phyloP scores from a whole-genome alignment of 2,888 invertebrate genomes.

The Loripinus fragilis region DNA sequence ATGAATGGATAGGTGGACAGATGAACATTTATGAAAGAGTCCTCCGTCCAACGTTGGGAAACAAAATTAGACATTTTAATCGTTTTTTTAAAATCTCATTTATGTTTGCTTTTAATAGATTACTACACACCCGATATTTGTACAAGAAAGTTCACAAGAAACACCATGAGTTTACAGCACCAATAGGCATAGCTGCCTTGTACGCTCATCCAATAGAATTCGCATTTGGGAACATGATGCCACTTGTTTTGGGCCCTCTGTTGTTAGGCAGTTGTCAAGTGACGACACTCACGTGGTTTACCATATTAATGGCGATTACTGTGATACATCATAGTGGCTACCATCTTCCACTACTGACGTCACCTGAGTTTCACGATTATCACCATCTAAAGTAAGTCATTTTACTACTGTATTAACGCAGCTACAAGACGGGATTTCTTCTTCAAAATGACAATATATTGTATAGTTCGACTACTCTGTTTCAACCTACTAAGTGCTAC shows the following conservation, averaged over 20 bases:
- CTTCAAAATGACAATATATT: too few species aligned
- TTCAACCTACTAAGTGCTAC: too few species aligned
- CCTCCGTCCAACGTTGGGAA: too few species aligned
- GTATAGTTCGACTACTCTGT: too few species aligned
- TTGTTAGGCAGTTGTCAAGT: conserved; percentile 86
- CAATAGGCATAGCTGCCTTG: conserved; percentile 91
- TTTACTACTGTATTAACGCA: too few species aligned
- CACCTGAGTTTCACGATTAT: conserved; percentile 93
- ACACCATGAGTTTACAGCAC: conserved; percentile 95
- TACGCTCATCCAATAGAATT: conserved; percentile 92
- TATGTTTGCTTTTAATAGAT: conserved; percentile 83
- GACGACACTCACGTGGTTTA: conserved; percentile 88
- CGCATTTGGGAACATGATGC: conserved; percentile 90
- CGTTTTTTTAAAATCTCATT: too few species aligned
- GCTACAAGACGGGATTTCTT: too few species aligned
- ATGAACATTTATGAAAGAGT: too few species aligned
- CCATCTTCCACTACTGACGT: conserved; percentile 92
- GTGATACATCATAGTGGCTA: conserved; percentile 93
- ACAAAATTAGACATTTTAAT: too few species aligned
- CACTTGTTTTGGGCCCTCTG: conserved; percentile 87
- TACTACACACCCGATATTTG: conserved; percentile 89
- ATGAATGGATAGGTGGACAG: too few species aligned
- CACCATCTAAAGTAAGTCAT: conserved; percentile 91
- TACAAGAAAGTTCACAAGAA: conserved; percentile 93
- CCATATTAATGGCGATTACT: conserved; percentile 90